Evolutionary conservation across 2,797 vertebrate species (phyloP).

Genomic region (Acanthornis magna): DNA sequence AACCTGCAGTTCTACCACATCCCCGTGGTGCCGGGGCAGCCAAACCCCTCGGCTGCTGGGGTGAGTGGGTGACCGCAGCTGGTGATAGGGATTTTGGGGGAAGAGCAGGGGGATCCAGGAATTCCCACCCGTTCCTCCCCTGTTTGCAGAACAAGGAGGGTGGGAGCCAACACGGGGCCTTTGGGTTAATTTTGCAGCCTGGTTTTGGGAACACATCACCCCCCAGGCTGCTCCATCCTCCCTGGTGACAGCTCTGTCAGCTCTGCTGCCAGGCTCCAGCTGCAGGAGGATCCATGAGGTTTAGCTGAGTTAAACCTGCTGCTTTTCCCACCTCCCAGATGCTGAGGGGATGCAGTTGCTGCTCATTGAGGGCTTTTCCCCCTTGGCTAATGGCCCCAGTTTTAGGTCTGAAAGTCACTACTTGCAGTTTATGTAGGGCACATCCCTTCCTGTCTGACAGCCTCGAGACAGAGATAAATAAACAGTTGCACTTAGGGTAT

Average conservation of each 20-base stretch:
- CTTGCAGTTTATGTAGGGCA: background rate
- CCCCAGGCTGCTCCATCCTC: background rate
- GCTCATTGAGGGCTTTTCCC: background rate
- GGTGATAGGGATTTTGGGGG: rapidly evolving
- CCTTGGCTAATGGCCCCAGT: background rate
- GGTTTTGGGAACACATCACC: background rate
- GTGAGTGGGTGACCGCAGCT: conserved; percentile 48
- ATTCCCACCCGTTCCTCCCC: background rate
- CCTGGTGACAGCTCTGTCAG: background rate
- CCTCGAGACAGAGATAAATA: rapidly evolving
- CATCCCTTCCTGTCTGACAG: background rate
- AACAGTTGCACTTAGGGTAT: background rate
- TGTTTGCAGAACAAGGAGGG: background rate
- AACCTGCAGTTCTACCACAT: conserved; percentile 93
- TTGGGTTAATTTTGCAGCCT: background rate
- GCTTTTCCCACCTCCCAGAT: background rate
- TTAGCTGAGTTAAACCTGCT: background rate
- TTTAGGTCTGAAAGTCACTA: background rate
- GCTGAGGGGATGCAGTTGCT: background rate
- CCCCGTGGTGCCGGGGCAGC: conserved; percentile 72
- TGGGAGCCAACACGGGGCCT: background rate
- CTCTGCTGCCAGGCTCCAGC: background rate
- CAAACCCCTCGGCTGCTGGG: background rate
- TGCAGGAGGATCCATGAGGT: background rate
- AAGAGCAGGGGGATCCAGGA: background rate